These are phyloP conservation scores for Addax nasomaculatus DNA, from an alignment of 2,113 vertebrate species.

Conservation along the genomic window DNA sequence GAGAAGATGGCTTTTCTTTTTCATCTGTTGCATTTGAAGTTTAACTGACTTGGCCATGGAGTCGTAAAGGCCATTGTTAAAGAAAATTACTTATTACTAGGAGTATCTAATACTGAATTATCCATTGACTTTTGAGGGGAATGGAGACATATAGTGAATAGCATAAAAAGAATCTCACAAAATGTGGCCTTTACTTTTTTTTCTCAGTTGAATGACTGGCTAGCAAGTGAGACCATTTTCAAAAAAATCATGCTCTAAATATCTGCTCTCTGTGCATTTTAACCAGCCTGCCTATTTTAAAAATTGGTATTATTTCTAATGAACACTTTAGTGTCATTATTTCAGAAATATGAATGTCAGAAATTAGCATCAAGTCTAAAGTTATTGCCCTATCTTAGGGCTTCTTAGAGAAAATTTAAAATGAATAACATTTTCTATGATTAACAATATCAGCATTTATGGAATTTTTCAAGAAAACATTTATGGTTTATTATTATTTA, in stretches of 20 bases:
- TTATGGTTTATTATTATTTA: slow-evolving; percentile 46
- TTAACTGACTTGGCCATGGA: neutral
- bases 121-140: neutral
- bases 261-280: neutral
- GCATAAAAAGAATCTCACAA: neutral
- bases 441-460: slow-evolving; percentile 48
- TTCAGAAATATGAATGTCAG: slow-evolving; percentile 44
- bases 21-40: neutral
- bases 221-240: neutral
- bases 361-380: slow-evolving; percentile 37
- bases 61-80: neutral
- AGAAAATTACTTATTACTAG: neutral
- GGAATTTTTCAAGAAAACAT: slow-evolving; percentile 42
- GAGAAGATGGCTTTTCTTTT: neutral
- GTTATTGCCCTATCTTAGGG: slow-evolving; percentile 26
- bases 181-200: neutral
- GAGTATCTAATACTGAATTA: neutral
- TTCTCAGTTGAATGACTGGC: neutral
- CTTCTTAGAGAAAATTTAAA: slow-evolving; percentile 59
- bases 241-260: neutral
- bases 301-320: slow-evolving; percentile 31
- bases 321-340: slow-evolving; percentile 29
- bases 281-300: neutral
- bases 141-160: neutral
- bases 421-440: slow-evolving; percentile 43